phyloP scores from a whole-genome alignment of 1,140 invertebrate genomes.

The Formica selysi region DNA sequence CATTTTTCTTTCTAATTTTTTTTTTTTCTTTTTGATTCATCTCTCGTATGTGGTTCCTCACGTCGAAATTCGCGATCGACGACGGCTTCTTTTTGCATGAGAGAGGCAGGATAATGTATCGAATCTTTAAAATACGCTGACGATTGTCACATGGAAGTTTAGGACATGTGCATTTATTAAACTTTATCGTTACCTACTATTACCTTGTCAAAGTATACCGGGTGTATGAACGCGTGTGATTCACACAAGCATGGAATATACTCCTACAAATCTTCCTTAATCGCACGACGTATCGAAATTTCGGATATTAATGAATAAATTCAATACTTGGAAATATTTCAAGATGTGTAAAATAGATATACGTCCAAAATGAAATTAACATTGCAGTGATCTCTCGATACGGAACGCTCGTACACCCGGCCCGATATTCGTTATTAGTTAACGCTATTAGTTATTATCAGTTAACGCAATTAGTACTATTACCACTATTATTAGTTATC shows the following conservation, averaged over 20 bases:
- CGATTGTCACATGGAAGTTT: slow-evolving; percentile 84
- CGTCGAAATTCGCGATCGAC: slow-evolving; percentile 54
- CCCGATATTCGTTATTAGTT: slow-evolving; percentile 73
- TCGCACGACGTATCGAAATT: slow-evolving; percentile 25
- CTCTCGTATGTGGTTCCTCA: slow-evolving; percentile 70
- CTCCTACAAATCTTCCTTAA: neutral
- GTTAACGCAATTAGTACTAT: slow-evolving; percentile 77
- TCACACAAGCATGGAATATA: neutral
- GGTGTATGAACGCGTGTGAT: slow-evolving; percentile 9
- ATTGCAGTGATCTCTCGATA: slow-evolving; percentile 37
- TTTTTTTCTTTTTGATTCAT: slow-evolving; percentile 54
- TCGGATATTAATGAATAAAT: neutral
- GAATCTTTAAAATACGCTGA: slow-evolving; percentile 85
- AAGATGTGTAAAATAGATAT: neutral
- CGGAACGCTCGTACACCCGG: slow-evolving; percentile 45
- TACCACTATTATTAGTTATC: slow-evolving; percentile 81
- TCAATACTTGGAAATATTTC: slow-evolving; percentile 11
- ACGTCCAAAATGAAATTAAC: slow-evolving; percentile 38
- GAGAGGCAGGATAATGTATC: slow-evolving; percentile 37
- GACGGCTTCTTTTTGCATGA: slow-evolving; percentile 45
- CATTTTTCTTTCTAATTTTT: slow-evolving; percentile 40
- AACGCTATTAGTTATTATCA: slow-evolving; percentile 81
- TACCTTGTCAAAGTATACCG: slow-evolving; percentile 52
- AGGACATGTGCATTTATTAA: slow-evolving; percentile 85
- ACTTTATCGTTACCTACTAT: slow-evolving; percentile 78